Conservation (phyloP, 2,888 invertebrate species). For the Hartigia nigra region DNA sequence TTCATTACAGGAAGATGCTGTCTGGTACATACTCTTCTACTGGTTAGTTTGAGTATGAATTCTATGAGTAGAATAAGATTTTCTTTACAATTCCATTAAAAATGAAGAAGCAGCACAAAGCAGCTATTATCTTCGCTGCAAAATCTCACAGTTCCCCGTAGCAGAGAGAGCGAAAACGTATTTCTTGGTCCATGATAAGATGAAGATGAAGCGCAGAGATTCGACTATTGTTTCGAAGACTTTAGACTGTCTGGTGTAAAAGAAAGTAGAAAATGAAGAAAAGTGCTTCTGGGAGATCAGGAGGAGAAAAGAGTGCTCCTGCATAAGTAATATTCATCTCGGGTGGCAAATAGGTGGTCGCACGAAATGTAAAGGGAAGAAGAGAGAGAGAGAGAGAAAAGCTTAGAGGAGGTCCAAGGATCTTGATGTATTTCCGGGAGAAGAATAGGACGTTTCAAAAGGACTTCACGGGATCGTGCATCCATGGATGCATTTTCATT, state of each 20-base stretch:
- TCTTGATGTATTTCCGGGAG: not conserved
- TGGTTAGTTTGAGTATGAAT: not conserved
- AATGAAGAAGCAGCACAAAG: not conserved
- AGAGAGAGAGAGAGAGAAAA: not conserved
- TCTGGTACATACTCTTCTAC: not conserved
- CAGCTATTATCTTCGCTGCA: not conserved
- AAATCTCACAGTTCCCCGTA: not conserved
- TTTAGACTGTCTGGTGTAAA: not conserved
- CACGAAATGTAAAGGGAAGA: not conserved
- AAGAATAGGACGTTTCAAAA: not conserved
- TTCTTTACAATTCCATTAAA: not conserved
- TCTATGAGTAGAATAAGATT: not conserved
- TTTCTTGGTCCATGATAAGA: not conserved
- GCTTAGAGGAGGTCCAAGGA: not conserved
- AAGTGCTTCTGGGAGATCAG: not conserved
- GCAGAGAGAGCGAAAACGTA: not conserved
- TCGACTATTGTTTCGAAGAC: not conserved
- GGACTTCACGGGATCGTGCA: not conserved
- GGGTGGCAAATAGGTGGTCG: not conserved
- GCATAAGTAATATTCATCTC: not conserved
- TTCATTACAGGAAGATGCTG: not conserved
- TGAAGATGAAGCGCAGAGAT: not conserved
- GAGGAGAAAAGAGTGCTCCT: not conserved
- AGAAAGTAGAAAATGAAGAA: not conserved
- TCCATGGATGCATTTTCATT: not conserved